phyloP scores from a whole-genome alignment of 2,888 invertebrate species.

The Drosophila demipolita region DNA sequence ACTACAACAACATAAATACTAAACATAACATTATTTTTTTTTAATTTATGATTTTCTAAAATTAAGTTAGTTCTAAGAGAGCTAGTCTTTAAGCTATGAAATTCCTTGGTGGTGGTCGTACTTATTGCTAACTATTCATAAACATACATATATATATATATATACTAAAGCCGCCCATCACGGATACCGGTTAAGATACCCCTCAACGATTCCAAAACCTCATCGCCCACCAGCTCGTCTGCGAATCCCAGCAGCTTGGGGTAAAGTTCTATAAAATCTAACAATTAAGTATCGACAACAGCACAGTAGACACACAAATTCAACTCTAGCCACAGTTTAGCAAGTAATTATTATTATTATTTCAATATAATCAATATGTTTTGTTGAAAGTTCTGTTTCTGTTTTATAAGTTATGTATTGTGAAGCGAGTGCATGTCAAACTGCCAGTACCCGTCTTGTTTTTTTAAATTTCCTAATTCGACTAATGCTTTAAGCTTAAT shows the following conservation, averaged over 20 bases:
- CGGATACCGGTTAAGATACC: conserved; percentile 85
- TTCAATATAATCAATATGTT: conserved; percentile 26
- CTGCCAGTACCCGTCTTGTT: conserved; percentile 16
- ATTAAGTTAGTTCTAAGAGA: conserved; percentile 21
- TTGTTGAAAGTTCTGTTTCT: conserved; percentile 19
- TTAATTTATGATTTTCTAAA: conserved; percentile 15
- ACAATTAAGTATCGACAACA: conserved; percentile 28
- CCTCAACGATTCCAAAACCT: conserved; percentile 83
- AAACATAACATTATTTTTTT: conserved; percentile 53
- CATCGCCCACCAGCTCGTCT: conserved; percentile 84
- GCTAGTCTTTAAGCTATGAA: conserved; percentile 17
- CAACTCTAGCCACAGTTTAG: conserved; percentile 29
- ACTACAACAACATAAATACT: conserved; percentile 45
- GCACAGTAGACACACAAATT: conserved; percentile 32
- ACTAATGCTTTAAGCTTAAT: conserved; percentile 27
- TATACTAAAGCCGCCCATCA: conserved; percentile 82
- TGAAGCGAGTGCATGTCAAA: conserved; percentile 37
- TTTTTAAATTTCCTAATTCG: conserved; percentile 14
- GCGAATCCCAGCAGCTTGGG: conserved; percentile 84
- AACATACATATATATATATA: conserved; percentile 21
- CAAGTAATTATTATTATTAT: conserved; percentile 64
- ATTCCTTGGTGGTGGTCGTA: conserved; percentile 44
- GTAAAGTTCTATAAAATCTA: conserved; percentile 70
- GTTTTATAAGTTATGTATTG: conserved; percentile 12
- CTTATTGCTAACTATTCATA: conserved; percentile 48